Conservation (phyloP, 2,888 invertebrate species). For the Andrena flavipes region DNA sequence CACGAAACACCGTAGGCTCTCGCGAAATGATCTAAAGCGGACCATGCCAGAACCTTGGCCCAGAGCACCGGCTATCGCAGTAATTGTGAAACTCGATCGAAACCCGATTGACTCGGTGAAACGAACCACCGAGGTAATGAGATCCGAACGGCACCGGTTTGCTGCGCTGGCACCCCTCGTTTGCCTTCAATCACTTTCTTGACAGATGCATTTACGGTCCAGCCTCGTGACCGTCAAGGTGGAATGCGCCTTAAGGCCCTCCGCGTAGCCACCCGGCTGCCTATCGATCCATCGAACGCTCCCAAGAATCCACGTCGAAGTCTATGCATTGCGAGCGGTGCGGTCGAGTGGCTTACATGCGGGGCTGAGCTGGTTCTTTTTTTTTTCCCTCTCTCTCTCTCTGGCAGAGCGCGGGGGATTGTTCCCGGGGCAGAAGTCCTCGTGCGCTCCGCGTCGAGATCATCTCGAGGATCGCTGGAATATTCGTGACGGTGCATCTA, state of each 20-base stretch:
- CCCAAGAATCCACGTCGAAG: slow-evolving; percentile 39
- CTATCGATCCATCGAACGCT: slow-evolving; percentile 65
- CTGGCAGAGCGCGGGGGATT: slow-evolving; percentile 39
- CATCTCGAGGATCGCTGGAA: slow-evolving; percentile 33
- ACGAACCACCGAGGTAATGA: slow-evolving; percentile 80
- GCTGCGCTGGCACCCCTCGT: slow-evolving; percentile 70
- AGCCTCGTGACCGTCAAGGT: slow-evolving; percentile 78
- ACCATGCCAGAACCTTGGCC: slow-evolving; percentile 30
- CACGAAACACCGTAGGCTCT: background rate
- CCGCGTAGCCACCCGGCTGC: slow-evolving; percentile 50
- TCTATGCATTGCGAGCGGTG: slow-evolving; percentile 18
- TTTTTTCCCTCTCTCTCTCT: slow-evolving; percentile 26
- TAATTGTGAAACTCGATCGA: slow-evolving; percentile 82
- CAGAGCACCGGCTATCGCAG: slow-evolving; percentile 54
- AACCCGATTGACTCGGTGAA: slow-evolving; percentile 80
- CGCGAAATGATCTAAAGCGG: slow-evolving; percentile 10
- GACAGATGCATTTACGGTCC: slow-evolving; percentile 83
- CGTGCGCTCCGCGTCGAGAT: slow-evolving; percentile 42
- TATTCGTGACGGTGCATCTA: slow-evolving; percentile 68
- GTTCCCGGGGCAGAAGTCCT: slow-evolving; percentile 29
- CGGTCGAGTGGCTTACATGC: slow-evolving; percentile 37
- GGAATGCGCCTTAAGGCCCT: slow-evolving; percentile 81
- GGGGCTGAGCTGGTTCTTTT: background rate
- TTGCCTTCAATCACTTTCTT: slow-evolving; percentile 83
- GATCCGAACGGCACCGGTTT: slow-evolving; percentile 68